Conservation (phyloP, 1,140 invertebrate species). For the Drosophila albomicans region DNA sequence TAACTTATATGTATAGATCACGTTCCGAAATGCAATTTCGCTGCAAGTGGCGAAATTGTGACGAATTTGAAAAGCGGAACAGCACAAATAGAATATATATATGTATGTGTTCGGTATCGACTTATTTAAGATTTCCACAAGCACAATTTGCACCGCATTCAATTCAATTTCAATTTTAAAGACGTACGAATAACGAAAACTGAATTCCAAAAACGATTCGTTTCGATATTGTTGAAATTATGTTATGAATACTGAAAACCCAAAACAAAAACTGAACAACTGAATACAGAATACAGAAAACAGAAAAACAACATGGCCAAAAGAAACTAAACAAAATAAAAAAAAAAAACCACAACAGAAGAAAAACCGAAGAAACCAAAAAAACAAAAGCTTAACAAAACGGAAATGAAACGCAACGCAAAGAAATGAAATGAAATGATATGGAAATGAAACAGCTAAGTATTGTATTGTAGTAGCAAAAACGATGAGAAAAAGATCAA, state of each 20-base stretch:
- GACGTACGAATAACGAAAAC: neutral
- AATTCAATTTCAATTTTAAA: neutral
- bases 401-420: slow-evolving; percentile 6
- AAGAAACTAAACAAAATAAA: slow-evolving; percentile 13
- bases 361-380: too few species aligned
- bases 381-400: slow-evolving; percentile 5
- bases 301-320: slow-evolving; percentile 9
- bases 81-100: neutral
- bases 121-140: slow-evolving; percentile 20
- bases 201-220: slow-evolving; percentile 4
- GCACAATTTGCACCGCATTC: slow-evolving; percentile 30
- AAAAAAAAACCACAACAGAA: too few species aligned
- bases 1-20: too few species aligned
- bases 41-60: neutral
- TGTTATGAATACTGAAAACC: slow-evolving; percentile 13
- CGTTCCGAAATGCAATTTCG: neutral
- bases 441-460: slow-evolving; percentile 19
- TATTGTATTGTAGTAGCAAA: slow-evolving; percentile 4
- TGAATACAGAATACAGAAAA: slow-evolving; percentile 10
- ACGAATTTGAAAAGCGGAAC: neutral
- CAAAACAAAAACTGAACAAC: neutral
- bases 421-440: slow-evolving; percentile 33
- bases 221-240: slow-evolving; percentile 13
- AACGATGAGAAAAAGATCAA: slow-evolving; percentile 24
- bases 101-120: slow-evolving; percentile 12